Evolutionary conservation across 2,888 invertebrate genomes (phyloP), one percentile per base, ranked within the genome.

Genomic region (Nemurella pictetii): DNA sequence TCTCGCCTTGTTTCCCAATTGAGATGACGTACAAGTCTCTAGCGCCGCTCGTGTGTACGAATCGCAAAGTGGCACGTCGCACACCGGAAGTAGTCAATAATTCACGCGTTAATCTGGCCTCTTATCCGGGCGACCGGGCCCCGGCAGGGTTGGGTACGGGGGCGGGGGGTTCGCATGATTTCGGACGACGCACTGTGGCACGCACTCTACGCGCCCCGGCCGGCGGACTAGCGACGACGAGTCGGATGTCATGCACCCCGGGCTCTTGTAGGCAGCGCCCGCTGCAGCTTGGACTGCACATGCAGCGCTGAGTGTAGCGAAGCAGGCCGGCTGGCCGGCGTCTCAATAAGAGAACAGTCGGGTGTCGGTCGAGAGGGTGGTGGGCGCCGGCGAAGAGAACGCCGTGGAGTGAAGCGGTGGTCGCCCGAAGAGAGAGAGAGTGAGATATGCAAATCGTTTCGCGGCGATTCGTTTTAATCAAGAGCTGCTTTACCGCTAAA

Each of bases 71-170:
- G 55, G 55, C 55, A 2, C 2, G 55, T 20, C 55, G 15, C 1
- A 20, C 55, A 15, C 78, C 78, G 78, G 78, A 78, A 30, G 28
- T 78, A n/a, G 78, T 78, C 78, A 78, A 78, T 78, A 78, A 78
- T 73, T 72, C 83, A 83, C 55, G 26, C 29, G 55, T 83, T 83
- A 83, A 83, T 83, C 73, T 55, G 36, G 83, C 55, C 73, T 83
- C 27, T 83, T 83, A 83, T 73, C 83, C 83, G 27, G 30, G 20
- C n/a, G 28, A 15, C 83, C 28, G n/a, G 20, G 72, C 55, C n/a
- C 29, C 81, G 35, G 25, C 0, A 15, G 35, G 3, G 5, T n/a
- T 4, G 35, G 12, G 81, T 15, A 26, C n/a, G 26, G 78, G 78
- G 78, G 78, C 4, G 78, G 78, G 0, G 12, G 78, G 4, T 4